Conservation (phyloP, 2,888 invertebrate genomes). For the Drosophila hamatofila region DNA sequence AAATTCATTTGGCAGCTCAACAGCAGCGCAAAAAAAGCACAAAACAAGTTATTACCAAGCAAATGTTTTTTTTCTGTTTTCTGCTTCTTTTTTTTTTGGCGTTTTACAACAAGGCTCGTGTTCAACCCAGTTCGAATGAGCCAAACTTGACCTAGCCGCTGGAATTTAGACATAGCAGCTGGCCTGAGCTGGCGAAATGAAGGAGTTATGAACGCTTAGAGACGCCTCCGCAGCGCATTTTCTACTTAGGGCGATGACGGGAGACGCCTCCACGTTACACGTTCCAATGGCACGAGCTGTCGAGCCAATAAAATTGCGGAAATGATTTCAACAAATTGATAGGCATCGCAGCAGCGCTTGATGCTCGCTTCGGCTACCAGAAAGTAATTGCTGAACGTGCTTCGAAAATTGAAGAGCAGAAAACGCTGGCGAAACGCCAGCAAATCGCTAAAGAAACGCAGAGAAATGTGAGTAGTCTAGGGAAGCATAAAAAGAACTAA, state of each 20-base stretch:
- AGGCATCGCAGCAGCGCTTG: conserved; percentile 61
- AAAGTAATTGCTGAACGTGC: conserved; percentile 52
- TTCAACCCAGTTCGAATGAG: conserved; percentile 76
- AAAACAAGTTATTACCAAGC: conserved; percentile 76
- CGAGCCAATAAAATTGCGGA: conserved; percentile 77
- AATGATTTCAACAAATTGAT: conserved; percentile 82
- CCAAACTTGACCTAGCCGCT: conserved; percentile 79
- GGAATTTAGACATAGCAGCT: conserved; percentile 72
- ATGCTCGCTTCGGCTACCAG: conserved; percentile 19
- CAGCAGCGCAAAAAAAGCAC: conserved; percentile 41
- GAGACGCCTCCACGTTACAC: conserved; percentile 62
- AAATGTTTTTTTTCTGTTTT: conserved; percentile 8
- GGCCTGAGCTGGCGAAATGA: conserved; percentile 24
- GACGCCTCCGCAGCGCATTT: conserved; percentile 46
- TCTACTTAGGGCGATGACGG: conserved; percentile 31
- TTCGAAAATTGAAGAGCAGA: conserved; percentile 26
- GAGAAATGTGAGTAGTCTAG: conserved; percentile 50
- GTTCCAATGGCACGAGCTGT: conserved; percentile 64
- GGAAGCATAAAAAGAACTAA: conserved; percentile 33
- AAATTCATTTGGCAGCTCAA: conserved; percentile 76
- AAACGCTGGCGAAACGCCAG: conserved; percentile 27
- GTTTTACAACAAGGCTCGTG: conserved; percentile 65
- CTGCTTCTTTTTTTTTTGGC: conserved; percentile 10
- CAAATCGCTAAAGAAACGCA: conserved; percentile 28
- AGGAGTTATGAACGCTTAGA: conserved; percentile 64